Conservation (phyloP, 2,888 invertebrate species). For the Aricia artaxerxes region DNA sequence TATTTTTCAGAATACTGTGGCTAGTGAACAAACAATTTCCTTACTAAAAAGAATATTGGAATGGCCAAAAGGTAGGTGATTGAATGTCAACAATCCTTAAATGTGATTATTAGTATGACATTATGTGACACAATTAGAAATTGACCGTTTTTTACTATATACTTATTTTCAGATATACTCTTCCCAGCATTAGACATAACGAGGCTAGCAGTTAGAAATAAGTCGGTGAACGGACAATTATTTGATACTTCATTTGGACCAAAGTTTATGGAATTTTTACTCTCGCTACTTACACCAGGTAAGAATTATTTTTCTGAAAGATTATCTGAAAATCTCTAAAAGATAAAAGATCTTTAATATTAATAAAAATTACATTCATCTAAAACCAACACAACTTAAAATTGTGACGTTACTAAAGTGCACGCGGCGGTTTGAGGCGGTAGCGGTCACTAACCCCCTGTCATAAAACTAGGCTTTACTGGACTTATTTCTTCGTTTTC, state of each 20-base stretch:
- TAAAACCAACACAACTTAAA: too few relatives aligned
- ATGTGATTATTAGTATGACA: neutral
- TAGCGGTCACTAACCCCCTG: too few relatives aligned
- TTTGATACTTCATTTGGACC: slow-evolving; percentile 67
- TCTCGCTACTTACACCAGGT: slow-evolving; percentile 65
- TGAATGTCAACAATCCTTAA: neutral
- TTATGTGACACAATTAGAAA: too few relatives aligned
- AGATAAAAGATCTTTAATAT: too few relatives aligned
- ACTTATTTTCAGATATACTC: slow-evolving; percentile 82
- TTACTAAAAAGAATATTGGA: slow-evolving; percentile 82
- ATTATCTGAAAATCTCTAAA: too few relatives aligned
- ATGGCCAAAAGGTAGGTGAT: slow-evolving; percentile 85
- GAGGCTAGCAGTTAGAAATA: slow-evolving; percentile 89
- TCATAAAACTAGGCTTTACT: too few relatives aligned
- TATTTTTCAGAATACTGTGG: slow-evolving; percentile 58
- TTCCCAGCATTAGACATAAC: slow-evolving; percentile 95
- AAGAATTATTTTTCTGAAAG: slow-evolving; percentile 23
- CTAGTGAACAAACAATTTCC: slow-evolving; percentile 72
- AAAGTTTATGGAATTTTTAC: slow-evolving; percentile 62
- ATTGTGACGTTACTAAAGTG: too few relatives aligned
- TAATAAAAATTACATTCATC: too few relatives aligned
- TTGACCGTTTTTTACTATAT: slow-evolving; percentile 15
- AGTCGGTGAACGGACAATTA: slow-evolving; percentile 75
- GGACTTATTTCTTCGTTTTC: too few relatives aligned
- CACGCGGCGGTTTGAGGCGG: too few relatives aligned